Percentiles rank a stretch among this genome's conserved stretches.
These are phyloP conservation scores for Enteromius radiatus DNA, from an alignment of 2,797 vertebrate genomes.

Conservation along the genomic window DNA sequence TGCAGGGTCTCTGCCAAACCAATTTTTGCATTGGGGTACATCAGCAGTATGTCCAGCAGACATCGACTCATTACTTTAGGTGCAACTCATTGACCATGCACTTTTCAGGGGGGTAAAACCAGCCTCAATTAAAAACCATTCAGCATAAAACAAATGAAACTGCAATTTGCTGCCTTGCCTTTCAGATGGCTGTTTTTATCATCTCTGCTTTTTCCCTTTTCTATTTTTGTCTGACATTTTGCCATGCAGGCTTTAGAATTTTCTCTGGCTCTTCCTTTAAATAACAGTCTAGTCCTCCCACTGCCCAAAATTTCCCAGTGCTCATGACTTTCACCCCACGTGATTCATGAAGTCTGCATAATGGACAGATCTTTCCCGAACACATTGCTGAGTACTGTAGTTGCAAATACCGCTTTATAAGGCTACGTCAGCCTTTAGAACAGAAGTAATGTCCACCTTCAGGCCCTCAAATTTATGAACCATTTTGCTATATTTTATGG, in stretches of 20 bases:
- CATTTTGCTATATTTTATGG: slow-evolving; percentile 50
- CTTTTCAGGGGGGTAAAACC: slow-evolving; percentile 72
- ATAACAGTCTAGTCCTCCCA: slow-evolving; percentile 44
- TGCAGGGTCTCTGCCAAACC: slow-evolving; percentile 5
- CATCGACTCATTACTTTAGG: slow-evolving; percentile 74
- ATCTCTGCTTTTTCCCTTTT: slow-evolving; percentile 63
- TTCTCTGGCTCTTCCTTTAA: slow-evolving; percentile 49
- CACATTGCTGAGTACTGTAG: slow-evolving; percentile 39
- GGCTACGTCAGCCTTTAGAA: slow-evolving; percentile 42
- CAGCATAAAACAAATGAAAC: neutral
- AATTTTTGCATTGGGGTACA: slow-evolving; percentile 15
- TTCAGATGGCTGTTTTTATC: slow-evolving; percentile 71
- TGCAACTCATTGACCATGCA: slow-evolving; percentile 67
- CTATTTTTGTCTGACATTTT: slow-evolving; percentile 55
- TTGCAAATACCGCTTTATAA: slow-evolving; percentile 23
- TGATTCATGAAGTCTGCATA: slow-evolving; percentile 20
- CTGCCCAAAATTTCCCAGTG: slow-evolving; percentile 55
- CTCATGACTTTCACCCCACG: slow-evolving; percentile 56
- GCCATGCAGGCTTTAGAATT: slow-evolving; percentile 61
- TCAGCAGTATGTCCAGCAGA: slow-evolving; percentile 67
- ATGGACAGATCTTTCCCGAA: slow-evolving; percentile 17
- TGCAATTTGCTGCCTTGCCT: slow-evolving; percentile 14
- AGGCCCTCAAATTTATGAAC: neutral
- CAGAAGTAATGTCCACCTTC: neutral
- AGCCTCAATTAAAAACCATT: slow-evolving; percentile 59